A percentile compares a stretch with the other conserved stretches of the same genome.
phyloP scores from a whole-genome alignment of 2,113 vertebrate genomes.

The Tetraodon nigroviridis region DNA sequence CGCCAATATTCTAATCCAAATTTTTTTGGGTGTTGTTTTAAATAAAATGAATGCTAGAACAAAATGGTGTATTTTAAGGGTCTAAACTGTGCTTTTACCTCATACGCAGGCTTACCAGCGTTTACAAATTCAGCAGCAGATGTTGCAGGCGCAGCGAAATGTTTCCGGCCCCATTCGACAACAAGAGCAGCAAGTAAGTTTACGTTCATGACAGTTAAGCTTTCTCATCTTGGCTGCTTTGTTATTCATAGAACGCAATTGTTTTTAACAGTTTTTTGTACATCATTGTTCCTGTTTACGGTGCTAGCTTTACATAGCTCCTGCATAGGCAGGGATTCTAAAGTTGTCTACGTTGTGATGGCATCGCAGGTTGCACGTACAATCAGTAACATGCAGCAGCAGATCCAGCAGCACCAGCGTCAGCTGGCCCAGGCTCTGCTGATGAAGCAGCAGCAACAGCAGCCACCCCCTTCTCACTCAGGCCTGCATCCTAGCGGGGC shows the following conservation, averaged over 20 bases:
- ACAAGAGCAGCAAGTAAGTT: constrained; percentile 98
- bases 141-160: constrained; percentile 98
- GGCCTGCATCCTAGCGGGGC: constrained; percentile 88
- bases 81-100: background rate
- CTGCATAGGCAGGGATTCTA: background rate
- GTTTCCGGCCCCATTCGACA: constrained; percentile 98
- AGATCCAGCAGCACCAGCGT: constrained; percentile 99
- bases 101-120: constrained; percentile 91
- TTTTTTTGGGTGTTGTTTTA: no score
- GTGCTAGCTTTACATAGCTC: no score
- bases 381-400: constrained; percentile 99
- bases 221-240: background rate
- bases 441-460: constrained; percentile 87
- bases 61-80: background rate
- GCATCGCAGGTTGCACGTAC: constrained; percentile 91
- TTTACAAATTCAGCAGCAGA: constrained; percentile 99
- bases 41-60: background rate
- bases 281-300: no score
- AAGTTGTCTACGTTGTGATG: constrained; percentile 1
- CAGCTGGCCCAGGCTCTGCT: constrained; percentile 99
- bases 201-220: background rate
- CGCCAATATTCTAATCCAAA: no score
- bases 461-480: constrained; percentile 78
- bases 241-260: background rate
- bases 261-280: no score